These are phyloP conservation scores for Sebastes wilsoni DNA, from an alignment of 2,797 vertebrate species.

Conservation along the genomic window DNA sequence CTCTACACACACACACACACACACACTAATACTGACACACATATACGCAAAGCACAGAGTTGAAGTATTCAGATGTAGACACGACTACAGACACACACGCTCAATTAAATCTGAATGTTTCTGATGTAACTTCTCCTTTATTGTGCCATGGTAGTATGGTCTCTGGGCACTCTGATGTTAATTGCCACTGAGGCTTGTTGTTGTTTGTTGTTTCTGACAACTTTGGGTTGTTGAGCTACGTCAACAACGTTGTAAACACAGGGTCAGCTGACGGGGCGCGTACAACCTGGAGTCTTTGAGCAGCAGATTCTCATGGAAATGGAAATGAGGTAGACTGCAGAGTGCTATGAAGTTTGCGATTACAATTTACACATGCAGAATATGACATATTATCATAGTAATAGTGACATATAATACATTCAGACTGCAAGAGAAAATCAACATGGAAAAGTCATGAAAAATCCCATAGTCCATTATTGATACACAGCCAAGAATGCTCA, in stretches of 20 bases:
- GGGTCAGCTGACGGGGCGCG: slow-evolving; percentile 32
- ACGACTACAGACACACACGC: slow-evolving; percentile 8
- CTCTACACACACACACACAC: background rate
- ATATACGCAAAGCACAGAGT: background rate
- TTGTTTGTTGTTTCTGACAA: slow-evolving; percentile 57
- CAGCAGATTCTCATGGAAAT: slow-evolving; percentile 23
- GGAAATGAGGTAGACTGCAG: slow-evolving; percentile 18
- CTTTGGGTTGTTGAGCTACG: slow-evolving; percentile 38
- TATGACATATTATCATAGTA: background rate
- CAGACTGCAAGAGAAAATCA: background rate
- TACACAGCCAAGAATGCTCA: background rate
- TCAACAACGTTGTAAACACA: slow-evolving; percentile 51
- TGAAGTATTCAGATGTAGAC: slow-evolving; percentile 19
- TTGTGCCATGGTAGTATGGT: slow-evolving; percentile 15
- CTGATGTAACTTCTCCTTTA: slow-evolving; percentile 56
- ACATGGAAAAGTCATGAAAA: background rate
- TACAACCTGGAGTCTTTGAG: slow-evolving; percentile 32
- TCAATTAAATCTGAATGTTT: slow-evolving; percentile 66
- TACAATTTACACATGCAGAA: slow-evolving; percentile 2
- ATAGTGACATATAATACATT: background rate
- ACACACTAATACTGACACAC: background rate
- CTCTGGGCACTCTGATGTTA: slow-evolving; percentile 52
- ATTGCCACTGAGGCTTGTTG: slow-evolving; percentile 50
- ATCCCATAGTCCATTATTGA: background rate
- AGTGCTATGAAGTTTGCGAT: background rate